phyloP scores from a whole-genome alignment of 2,888 invertebrate genomes.

The Phengaris arion region DNA sequence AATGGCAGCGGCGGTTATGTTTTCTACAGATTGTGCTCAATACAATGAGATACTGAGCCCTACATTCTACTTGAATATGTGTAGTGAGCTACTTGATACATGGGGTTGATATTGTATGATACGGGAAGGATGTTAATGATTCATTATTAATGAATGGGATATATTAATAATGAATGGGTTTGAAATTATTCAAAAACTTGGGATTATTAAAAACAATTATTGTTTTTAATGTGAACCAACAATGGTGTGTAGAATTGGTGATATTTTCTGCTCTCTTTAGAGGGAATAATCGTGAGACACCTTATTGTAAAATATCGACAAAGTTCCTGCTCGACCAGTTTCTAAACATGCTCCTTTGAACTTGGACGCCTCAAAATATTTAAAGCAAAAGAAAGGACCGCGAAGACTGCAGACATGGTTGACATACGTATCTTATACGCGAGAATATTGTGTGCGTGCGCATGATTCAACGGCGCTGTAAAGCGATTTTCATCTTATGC shows the following conservation, averaged over 20 bases:
- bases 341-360: too few species aligned
- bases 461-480: too few species aligned
- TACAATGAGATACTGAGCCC: constrained; percentile 70
- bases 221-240: neutral
- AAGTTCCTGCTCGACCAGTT: too few species aligned
- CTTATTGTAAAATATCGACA: too few species aligned
- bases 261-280: neutral
- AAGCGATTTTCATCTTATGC: too few species aligned
- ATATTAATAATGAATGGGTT: neutral
- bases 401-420: too few species aligned
- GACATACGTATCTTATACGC: too few species aligned
- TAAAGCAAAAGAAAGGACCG: too few species aligned
- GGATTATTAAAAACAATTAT: neutral
- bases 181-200: neutral
- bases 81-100: constrained; percentile 69
- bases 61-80: constrained; percentile 72
- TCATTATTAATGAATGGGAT: neutral
- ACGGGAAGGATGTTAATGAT: too few species aligned
- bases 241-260: neutral
- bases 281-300: too few species aligned
- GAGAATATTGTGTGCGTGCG: too few species aligned
- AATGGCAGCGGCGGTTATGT: constrained; percentile 73
- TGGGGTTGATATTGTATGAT: constrained; percentile 56
- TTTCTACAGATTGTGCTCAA: constrained; percentile 67
- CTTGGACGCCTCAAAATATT: too few species aligned